Percentiles rank a stretch among this genome's conserved stretches.
Evolutionary conservation across 2,888 invertebrate species (phyloP).

Genomic region (Ectemnius cavifrons): DNA sequence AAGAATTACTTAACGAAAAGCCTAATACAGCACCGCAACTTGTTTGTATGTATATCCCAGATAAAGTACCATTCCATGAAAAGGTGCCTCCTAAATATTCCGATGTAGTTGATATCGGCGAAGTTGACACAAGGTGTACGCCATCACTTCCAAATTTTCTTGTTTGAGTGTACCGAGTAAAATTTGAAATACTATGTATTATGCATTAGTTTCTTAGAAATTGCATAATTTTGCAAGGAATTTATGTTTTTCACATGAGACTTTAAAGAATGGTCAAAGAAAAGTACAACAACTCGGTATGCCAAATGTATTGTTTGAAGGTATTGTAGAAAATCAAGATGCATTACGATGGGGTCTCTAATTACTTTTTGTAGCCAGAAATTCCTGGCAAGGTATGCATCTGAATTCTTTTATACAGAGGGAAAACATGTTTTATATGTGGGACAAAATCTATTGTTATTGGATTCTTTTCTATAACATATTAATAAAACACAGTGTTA

Average conservation of each 20-base stretch:
- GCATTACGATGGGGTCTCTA: slow-evolving; percentile 18
- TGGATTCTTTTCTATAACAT: slow-evolving; percentile 24
- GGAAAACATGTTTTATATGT: slow-evolving; percentile 32
- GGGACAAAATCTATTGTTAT: slow-evolving; percentile 26
- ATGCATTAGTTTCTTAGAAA: slow-evolving; percentile 34
- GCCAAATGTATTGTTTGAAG: slow-evolving; percentile 24
- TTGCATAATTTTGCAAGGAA: not conserved
- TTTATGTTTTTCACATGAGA: too few species aligned
- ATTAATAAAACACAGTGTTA: slow-evolving; percentile 14
- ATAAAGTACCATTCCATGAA: slow-evolving; percentile 67
- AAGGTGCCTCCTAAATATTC: slow-evolving; percentile 64
- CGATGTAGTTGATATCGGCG: slow-evolving; percentile 29
- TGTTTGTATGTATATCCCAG: slow-evolving; percentile 64
- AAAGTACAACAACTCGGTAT: slow-evolving; percentile 18
- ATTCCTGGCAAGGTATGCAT: slow-evolving; percentile 23
- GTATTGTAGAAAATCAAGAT: slow-evolving; percentile 45
- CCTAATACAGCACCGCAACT: slow-evolving; percentile 48
- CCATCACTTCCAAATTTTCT: slow-evolving; percentile 5
- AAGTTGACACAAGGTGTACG: slow-evolving; percentile 50
- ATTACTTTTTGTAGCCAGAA: slow-evolving; percentile 35
- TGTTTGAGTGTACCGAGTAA: not conserved
- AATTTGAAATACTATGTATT: slow-evolving; percentile 28
- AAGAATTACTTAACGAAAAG: slow-evolving; percentile 49
- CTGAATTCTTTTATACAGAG: slow-evolving; percentile 41
- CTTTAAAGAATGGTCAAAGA: too few species aligned